These are phyloP conservation scores for Tetranychus urticae DNA, from an alignment of 1,140 invertebrate genomes.

Conservation along the genomic window DNA sequence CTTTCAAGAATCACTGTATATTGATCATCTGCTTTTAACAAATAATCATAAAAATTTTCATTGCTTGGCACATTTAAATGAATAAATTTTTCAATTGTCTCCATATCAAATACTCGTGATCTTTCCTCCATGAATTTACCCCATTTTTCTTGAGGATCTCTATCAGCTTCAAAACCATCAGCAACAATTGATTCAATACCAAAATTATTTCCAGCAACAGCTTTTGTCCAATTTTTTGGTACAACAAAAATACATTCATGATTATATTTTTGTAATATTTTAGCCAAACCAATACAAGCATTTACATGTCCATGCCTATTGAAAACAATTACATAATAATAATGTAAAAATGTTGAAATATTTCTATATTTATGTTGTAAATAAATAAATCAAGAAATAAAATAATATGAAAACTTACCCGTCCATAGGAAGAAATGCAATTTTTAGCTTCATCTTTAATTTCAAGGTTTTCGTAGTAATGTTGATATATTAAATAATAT, in stretches of 20 bases:
- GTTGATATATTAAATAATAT: too few species aligned
- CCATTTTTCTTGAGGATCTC: neutral
- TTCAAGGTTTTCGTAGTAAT: too few species aligned
- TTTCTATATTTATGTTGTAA: too few species aligned
- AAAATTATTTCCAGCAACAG: neutral
- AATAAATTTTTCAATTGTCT: neutral
- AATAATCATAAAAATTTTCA: neutral
- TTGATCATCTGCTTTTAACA: neutral
- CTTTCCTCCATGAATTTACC: neutral
- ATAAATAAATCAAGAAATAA: too few species aligned
- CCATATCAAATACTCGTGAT: neutral
- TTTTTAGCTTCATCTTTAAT: too few species aligned
- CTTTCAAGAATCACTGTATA: neutral
- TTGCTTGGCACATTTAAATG: neutral
- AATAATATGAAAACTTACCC: too few species aligned
- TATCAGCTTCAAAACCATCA: neutral
- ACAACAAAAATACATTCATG: conserved; percentile 1
- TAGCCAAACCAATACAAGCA: conserved; percentile 4
- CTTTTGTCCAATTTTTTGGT: neutral
- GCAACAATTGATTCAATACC: neutral
- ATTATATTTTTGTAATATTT: neutral
- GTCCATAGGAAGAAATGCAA: too few species aligned
- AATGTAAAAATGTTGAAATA: too few species aligned
- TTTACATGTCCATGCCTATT: conserved; percentile 1
- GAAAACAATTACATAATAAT: neutral